Evolutionary conservation across 92 coral and sea anemone species (phyloP).

Genomic region (Plumapathes pennacea): DNA sequence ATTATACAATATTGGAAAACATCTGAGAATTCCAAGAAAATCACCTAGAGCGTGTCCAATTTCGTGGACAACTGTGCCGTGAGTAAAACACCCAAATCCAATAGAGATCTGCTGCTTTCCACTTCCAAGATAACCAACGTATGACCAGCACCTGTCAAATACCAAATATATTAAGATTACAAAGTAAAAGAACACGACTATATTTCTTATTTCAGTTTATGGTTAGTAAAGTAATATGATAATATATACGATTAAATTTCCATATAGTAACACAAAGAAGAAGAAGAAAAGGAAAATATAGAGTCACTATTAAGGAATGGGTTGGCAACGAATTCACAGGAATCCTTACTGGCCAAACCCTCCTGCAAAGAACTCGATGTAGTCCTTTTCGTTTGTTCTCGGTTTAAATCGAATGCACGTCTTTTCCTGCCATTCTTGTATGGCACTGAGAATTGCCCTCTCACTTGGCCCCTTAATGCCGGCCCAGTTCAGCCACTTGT

Average conservation of each 20-base stretch:
- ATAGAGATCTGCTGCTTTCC: constrained; percentile 86
- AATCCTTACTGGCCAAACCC: no score
- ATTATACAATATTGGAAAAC: no score
- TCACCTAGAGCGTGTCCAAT: constrained; percentile 89
- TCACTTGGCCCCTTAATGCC: constrained; percentile 84
- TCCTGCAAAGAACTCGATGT: constrained; percentile 64
- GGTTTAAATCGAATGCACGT: constrained; percentile 69
- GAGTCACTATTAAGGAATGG: no score
- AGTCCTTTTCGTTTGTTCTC: constrained; percentile 58
- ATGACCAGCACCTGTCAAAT: constrained; percentile 80
- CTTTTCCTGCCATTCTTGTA: constrained; percentile 74
- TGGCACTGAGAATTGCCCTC: constrained; percentile 62
- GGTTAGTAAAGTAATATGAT: no score
- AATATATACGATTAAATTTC: no score
- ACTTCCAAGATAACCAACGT: constrained; percentile 60
- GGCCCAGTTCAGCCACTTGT: constrained; percentile 38
- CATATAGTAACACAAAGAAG: no score
- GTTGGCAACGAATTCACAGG: no score
- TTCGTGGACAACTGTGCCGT: constrained; percentile 86
- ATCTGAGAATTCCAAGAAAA: background rate
- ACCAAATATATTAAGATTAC: background rate
- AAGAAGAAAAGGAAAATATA: no score
- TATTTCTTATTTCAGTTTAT: no score
- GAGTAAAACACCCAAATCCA: constrained; percentile 67
- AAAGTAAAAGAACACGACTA: background rate